Conservation (phyloP, 2,113 vertebrate species). For the Semicossyphus pulcher region DNA sequence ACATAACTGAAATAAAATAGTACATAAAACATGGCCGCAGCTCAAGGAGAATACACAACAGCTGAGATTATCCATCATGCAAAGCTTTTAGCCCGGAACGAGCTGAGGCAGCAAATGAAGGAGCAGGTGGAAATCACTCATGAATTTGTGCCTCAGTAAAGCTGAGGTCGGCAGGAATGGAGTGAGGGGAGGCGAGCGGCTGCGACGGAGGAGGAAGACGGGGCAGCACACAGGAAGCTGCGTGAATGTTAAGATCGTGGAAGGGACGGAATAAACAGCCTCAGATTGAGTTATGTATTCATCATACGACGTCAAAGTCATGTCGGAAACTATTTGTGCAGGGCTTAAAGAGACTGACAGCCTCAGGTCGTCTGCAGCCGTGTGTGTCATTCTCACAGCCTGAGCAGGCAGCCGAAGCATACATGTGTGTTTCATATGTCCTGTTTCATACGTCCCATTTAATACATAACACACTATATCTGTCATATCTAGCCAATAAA, state of each 20-base stretch:
- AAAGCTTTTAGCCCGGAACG: constrained; percentile 52
- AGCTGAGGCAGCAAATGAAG: constrained; percentile 75
- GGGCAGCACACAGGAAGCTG: constrained; percentile 7
- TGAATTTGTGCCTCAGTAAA: constrained; percentile 42
- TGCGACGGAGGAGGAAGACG: constrained; percentile 4
- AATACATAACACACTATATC: background rate
- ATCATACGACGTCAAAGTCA: background rate
- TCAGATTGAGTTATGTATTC: background rate
- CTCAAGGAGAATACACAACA: constrained; percentile 38
- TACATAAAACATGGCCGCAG: constrained; percentile 33
- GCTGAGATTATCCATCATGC: constrained; percentile 63
- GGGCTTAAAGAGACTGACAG: constrained; percentile 21
- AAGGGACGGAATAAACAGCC: constrained; percentile 19
- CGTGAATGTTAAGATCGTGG: constrained; percentile 6
- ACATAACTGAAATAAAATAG: constrained; percentile 53
- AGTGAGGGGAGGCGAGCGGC: constrained; percentile 12
- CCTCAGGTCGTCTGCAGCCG: constrained; percentile 38
- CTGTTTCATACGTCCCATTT: background rate
- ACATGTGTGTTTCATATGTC: constrained; percentile 27
- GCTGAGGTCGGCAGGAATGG: constrained; percentile 69
- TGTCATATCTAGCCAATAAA: background rate
- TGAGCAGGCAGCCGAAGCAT: constrained; percentile 29
- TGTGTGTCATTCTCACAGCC: background rate
- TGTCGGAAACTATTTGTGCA: constrained; percentile 45
- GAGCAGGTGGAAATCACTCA: constrained; percentile 68